Conservation (phyloP, 2,113 vertebrate species). For the Noctilio leporinus region DNA sequence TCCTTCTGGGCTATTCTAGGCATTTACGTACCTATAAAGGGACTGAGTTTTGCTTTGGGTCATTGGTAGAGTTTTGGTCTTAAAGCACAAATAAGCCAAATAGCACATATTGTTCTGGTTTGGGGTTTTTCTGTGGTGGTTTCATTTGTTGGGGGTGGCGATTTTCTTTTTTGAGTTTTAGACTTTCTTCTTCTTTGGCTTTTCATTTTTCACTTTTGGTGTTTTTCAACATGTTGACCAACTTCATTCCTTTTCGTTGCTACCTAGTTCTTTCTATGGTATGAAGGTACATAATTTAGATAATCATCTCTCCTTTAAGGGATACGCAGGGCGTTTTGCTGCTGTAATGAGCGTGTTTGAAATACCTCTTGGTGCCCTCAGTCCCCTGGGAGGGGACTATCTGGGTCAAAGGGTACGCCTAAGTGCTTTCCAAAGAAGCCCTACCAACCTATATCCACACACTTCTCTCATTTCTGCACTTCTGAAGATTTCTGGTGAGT, state of each 20-base stretch:
- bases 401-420: neutral
- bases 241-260: neutral
- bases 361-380: neutral
- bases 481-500: neutral
- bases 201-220: neutral
- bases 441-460: neutral
- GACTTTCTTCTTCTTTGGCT: neutral
- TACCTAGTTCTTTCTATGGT: neutral
- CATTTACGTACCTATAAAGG: neutral
- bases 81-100: neutral
- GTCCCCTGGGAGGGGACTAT: neutral
- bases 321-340: neutral
- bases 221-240: neutral
- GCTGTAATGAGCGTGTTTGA: neutral
- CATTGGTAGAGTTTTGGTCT: neutral
- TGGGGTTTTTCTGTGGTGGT: neutral
- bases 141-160: neutral
- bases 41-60: neutral
- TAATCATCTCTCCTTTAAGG: neutral
- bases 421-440: neutral
- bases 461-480: neutral
- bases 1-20: neutral
- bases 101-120: neutral
- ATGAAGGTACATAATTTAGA: neutral
- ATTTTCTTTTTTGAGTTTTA: neutral